These are phyloP conservation scores for Cantharis rustica DNA, from an alignment of 2,888 invertebrate genomes.

Conservation along the genomic window DNA sequence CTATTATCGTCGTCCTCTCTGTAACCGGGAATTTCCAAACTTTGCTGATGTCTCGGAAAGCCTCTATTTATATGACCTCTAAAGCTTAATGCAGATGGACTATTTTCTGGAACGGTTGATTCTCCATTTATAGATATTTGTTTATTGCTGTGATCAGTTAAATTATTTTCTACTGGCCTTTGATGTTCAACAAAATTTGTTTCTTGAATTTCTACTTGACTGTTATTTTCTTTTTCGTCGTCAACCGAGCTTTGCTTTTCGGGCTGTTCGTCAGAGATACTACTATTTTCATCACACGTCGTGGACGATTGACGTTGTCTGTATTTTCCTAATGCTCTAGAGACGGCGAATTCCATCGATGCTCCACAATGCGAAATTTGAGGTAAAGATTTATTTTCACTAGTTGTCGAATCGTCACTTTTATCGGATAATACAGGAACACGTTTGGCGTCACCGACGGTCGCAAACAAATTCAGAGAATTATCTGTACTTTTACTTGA, in stretches of 20 bases:
- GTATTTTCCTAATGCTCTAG: conserved; percentile 80
- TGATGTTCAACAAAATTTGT: conserved; percentile 16
- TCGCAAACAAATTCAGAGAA: conserved; percentile 72
- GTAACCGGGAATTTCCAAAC: conserved; percentile 76
- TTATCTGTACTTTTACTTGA: conserved; percentile 66
- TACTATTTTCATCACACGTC: conserved; percentile 70
- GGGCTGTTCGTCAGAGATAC: conserved; percentile 52
- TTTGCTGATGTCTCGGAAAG: conserved; percentile 74
- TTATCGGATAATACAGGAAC: conserved; percentile 61
- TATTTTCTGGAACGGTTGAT: conserved; percentile 63
- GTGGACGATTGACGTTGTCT: conserved; percentile 74
- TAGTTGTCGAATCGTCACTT: conserved; percentile 61
- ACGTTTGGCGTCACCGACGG: conserved; percentile 75
- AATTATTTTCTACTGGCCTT: neutral
- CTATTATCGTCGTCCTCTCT: conserved; percentile 74
- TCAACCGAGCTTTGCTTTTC: conserved; percentile 24
- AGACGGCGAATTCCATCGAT: conserved; percentile 84
- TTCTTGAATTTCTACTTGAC: conserved; percentile 29
- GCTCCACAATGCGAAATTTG: conserved; percentile 62
- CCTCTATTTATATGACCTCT: conserved; percentile 65
- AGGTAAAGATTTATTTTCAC: conserved; percentile 59
- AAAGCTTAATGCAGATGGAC: conserved; percentile 68
- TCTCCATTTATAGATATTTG: neutral
- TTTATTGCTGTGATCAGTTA: neutral
- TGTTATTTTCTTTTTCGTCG: conserved; percentile 12